Base-by-base conservation (phyloP, 2,888 invertebrate genomes). In the Eupithecia pulchellata region DNA sequence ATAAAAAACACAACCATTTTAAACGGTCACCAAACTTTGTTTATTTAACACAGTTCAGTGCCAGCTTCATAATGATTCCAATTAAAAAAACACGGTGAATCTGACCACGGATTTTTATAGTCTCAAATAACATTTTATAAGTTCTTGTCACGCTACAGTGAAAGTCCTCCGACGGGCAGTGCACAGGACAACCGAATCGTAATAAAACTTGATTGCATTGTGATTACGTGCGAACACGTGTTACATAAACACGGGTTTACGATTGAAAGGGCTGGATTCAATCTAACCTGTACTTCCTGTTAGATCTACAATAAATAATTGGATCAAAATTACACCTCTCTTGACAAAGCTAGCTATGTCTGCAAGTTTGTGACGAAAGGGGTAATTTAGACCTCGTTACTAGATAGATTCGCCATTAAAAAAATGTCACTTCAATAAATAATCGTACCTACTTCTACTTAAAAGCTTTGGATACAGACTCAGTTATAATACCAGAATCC, bases 131-230 rank as follows among this genome's bases (percentile, higher is more conserved):
- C 67, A 75, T 70, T 79, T n/a, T 81, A 58, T 76, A 80, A 79
- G 83, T 81, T 78, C 79, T 74, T 78, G 79, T 78, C 80, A 79
- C 69, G 67, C 76, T 77, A 79, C 82, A 87, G 90, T 89, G 90
- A 90, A 90, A 90, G 89, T 89, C 81, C 81, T 82, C 80, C 82
- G 82, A 84, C 82, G 82, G 71, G 78, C 81, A 81, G 76, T 69
- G 74, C 80, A 81, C 80, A 84, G 86, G 84, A 85, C 85, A 61
- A 73, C 79, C 80, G 77, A 79, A 82, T 82, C 79, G 75, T 75
- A 81, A 81, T 81, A 73, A 75, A 71, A 75, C 77, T 75, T 72
- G 73, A 75, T 73, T 71, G 68, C 69, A 65, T 68, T 74, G 66
- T 69, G 64, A 66, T 76, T 69, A 71, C 73, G 74, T 75, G 71